A percentile compares a stretch with the other conserved stretches of the same genome.
Evolutionary conservation across 2,888 invertebrate genomes (phyloP).

Genomic region (Hedya salicella): DNA sequence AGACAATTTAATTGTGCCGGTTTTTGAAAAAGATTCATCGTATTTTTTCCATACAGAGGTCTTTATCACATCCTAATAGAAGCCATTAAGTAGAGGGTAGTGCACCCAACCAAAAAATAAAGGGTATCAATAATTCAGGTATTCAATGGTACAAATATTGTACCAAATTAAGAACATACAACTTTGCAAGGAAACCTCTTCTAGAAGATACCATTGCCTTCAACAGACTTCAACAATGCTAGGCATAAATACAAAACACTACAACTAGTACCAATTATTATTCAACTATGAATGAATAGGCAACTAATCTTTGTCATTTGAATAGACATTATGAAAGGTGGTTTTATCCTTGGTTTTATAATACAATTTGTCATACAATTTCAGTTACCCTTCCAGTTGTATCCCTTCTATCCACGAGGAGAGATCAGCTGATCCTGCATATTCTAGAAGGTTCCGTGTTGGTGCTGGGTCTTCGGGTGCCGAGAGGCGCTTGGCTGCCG

Average conservation of each 20-base stretch:
- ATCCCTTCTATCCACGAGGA: slow-evolving; percentile 96
- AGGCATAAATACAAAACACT: slow-evolving; percentile 31
- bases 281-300: slow-evolving; percentile 29
- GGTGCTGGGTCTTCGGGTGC: slow-evolving; percentile 86
- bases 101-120: too few relatives aligned
- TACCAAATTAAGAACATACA: background rate
- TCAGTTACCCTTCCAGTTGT: slow-evolving; percentile 85
- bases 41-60: background rate
- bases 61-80: background rate
- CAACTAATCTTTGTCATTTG: slow-evolving; percentile 36
- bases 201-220: background rate
- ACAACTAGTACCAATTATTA: slow-evolving; percentile 26
- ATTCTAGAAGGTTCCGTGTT: slow-evolving; percentile 88
- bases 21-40: background rate
- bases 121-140: background rate
- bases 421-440: slow-evolving; percentile 91
- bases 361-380: slow-evolving; percentile 40
- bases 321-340: slow-evolving; percentile 31
- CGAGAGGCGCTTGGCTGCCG: slow-evolving; percentile 90
- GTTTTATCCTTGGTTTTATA: slow-evolving; percentile 44
- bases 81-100: background rate
- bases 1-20: background rate
- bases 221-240: slow-evolving; percentile 29
- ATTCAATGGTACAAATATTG: background rate
- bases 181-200: background rate